These are phyloP conservation scores for Drosophila pseudoobscura DNA, from an alignment of 1,140 invertebrate genomes.

Conservation along the genomic window DNA sequence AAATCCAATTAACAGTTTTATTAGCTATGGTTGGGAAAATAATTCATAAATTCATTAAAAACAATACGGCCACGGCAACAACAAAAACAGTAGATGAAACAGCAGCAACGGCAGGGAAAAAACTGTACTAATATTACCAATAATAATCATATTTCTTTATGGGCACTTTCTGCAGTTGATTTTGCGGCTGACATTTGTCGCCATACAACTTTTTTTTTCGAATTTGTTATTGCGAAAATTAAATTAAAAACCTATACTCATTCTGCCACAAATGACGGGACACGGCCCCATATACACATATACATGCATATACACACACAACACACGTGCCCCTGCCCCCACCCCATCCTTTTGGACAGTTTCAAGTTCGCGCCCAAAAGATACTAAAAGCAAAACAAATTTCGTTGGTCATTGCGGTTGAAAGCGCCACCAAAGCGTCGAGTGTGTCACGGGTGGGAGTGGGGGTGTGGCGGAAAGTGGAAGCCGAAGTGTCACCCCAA, in stretches of 20 bases:
- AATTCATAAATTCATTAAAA: slow-evolving; percentile 81
- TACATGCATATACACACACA: too few species aligned
- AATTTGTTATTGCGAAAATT: slow-evolving; percentile 37
- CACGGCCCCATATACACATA: slow-evolving; percentile 1
- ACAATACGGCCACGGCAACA: slow-evolving; percentile 28
- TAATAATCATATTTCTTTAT: too few species aligned
- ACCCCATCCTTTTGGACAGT: slow-evolving; percentile 7
- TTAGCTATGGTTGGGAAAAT: slow-evolving; percentile 79
- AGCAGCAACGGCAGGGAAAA: too few species aligned
- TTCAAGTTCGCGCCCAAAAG: slow-evolving; percentile 43
- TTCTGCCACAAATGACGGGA: slow-evolving; percentile 39
- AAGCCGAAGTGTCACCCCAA: background rate
- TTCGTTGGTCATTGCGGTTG: slow-evolving; percentile 61
- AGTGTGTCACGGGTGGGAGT: too few species aligned
- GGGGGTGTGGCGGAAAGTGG: too few species aligned
- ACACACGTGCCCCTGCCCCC: slow-evolving; percentile 1
- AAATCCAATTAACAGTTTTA: slow-evolving; percentile 81
- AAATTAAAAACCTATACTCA: slow-evolving; percentile 50
- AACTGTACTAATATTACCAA: too few species aligned
- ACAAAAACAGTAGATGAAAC: background rate
- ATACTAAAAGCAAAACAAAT: slow-evolving; percentile 65
- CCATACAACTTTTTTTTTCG: slow-evolving; percentile 21
- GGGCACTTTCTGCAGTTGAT: slow-evolving; percentile 34
- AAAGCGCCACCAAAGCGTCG: slow-evolving; percentile 39
- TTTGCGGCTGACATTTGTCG: slow-evolving; percentile 47